phyloP scores from a whole-genome alignment of 2,888 invertebrate species.

The Cryptocephalus moraei region DNA sequence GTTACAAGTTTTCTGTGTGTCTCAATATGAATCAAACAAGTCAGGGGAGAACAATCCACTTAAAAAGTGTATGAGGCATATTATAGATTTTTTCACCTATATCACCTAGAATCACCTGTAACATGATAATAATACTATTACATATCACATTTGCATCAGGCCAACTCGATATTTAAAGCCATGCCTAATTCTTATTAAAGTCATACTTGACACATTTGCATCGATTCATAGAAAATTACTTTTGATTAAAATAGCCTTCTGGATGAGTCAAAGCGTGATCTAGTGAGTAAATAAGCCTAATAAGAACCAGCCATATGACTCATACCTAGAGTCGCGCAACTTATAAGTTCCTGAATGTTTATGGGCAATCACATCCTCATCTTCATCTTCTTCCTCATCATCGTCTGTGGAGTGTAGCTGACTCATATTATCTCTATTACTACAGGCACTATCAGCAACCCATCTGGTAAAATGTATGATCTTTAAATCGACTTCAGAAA shows the following conservation, averaged over 20 bases:
- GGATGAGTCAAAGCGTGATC: background rate
- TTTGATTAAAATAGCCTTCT: background rate
- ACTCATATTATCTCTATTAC: slow-evolving; percentile 30
- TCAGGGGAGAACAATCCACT: too few species aligned
- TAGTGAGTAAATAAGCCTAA: slow-evolving; percentile 2
- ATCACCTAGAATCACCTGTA: too few species aligned
- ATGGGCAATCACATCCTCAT: slow-evolving; percentile 42
- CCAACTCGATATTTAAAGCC: too few species aligned
- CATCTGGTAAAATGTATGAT: slow-evolving; percentile 26
- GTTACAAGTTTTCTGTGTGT: too few species aligned
- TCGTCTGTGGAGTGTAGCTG: slow-evolving; percentile 39
- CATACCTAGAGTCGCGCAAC: slow-evolving; percentile 62
- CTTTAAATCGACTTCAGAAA: background rate
- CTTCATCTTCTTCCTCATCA: slow-evolving; percentile 35
- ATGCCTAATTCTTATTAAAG: too few species aligned
- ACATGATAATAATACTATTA: too few species aligned
- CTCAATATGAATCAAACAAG: too few species aligned
- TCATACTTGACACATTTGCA: too few species aligned
- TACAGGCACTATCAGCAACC: slow-evolving; percentile 36
- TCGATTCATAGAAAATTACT: background rate
- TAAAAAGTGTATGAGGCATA: too few species aligned
- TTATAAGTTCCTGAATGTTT: slow-evolving; percentile 52
- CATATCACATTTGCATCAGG: too few species aligned
- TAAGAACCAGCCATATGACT: background rate
- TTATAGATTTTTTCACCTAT: too few species aligned